Evolutionary conservation across 92 coral and sea anemone genomes (phyloP).

Genomic region (Zoanthus solanderi): DNA sequence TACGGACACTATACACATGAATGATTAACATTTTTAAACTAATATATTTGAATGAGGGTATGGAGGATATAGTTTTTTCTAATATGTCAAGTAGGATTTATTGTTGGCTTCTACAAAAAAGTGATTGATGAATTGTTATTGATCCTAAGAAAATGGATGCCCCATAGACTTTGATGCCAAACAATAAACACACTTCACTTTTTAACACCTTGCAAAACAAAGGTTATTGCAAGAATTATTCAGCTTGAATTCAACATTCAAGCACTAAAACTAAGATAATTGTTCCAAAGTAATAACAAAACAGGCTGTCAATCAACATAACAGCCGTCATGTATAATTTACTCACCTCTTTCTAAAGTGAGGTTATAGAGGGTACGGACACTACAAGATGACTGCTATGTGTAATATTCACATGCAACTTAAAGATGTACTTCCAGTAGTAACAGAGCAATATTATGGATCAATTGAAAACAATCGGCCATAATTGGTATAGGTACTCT

Average conservation of each 20-base stretch:
- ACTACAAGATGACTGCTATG: slow-evolving; percentile 53
- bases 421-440: slow-evolving; percentile 55
- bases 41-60: slow-evolving; percentile 47
- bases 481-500: slow-evolving; percentile 47
- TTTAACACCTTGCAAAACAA: slow-evolving; percentile 53
- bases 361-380: slow-evolving; percentile 55
- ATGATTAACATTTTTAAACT: slow-evolving; percentile 50
- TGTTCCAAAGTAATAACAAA: slow-evolving; percentile 46
- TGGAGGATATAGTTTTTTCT: slow-evolving; percentile 49
- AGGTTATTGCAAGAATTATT: slow-evolving; percentile 50
- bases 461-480: slow-evolving; percentile 51
- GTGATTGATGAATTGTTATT: slow-evolving; percentile 48
- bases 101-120: slow-evolving; percentile 48
- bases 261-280: slow-evolving; percentile 45
- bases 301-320: slow-evolving; percentile 47
- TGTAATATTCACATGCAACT: slow-evolving; percentile 53
- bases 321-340: slow-evolving; percentile 43
- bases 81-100: slow-evolving; percentile 47
- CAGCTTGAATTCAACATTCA: slow-evolving; percentile 54
- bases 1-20: slow-evolving; percentile 45
- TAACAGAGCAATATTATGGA: slow-evolving; percentile 53
- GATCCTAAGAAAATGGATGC: slow-evolving; percentile 53
- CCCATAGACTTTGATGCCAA: slow-evolving; percentile 54
- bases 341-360: slow-evolving; percentile 50
- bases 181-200: slow-evolving; percentile 50